phyloP scores from a whole-genome alignment of 1,140 invertebrate species.

The Bombus impatiens region DNA sequence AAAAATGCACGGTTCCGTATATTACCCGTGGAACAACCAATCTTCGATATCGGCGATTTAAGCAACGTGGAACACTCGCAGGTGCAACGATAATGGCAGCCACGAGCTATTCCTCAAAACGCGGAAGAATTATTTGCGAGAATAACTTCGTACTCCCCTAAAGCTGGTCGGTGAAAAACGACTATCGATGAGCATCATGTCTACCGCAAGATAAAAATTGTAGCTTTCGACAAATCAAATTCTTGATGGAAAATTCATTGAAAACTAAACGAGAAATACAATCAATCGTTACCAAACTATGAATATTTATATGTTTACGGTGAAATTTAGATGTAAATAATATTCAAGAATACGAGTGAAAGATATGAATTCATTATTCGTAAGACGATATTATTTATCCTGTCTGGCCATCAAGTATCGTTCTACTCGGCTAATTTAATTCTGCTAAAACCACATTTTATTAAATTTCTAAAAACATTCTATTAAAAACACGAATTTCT shows the following conservation, averaged over 20 bases:
- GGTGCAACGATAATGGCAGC: slow-evolving; percentile 1
- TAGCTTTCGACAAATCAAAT: not conserved
- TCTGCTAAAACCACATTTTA: too few species aligned
- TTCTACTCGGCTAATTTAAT: too few species aligned
- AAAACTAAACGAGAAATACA: not conserved
- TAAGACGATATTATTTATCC: too few species aligned
- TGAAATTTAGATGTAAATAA: not conserved
- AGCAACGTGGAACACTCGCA: not conserved
- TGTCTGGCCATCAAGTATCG: too few species aligned
- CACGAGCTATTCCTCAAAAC: not conserved
- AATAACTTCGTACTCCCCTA: not conserved
- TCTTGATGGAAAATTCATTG: not conserved
- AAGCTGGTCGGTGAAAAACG: slow-evolving; percentile 31
- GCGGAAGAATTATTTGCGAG: slow-evolving; percentile 11
- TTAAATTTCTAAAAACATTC: not conserved
- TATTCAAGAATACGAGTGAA: not conserved
- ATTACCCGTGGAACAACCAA: not conserved
- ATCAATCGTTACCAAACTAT: not conserved
- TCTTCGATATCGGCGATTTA: slow-evolving; percentile 18
- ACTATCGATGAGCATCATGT: slow-evolving; percentile 53
- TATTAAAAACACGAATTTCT: not conserved
- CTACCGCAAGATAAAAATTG: slow-evolving; percentile 15
- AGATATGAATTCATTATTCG: too few species aligned
- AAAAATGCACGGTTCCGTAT: not conserved
- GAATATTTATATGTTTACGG: not conserved